phyloP scores from a whole-genome alignment of 2,113 vertebrate species.

The Anthoscopus minutus region DNA sequence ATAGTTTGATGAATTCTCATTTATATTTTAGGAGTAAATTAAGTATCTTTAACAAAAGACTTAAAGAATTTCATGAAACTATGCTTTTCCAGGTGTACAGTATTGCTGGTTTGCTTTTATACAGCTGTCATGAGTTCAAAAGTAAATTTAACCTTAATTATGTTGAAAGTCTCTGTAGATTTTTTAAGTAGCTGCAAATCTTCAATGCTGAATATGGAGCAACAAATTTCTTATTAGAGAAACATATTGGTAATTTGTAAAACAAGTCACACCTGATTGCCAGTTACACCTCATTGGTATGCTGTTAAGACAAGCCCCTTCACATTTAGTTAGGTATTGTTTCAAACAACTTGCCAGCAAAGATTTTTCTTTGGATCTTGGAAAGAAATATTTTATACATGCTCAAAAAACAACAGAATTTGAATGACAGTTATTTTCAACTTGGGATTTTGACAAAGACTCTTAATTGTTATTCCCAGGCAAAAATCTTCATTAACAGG shows the following conservation, averaged over 20 bases:
- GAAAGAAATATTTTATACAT: conserved; percentile 18
- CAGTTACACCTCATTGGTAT: conserved; percentile 47
- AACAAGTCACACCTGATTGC: conserved; percentile 55
- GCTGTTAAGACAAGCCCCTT: conserved; percentile 24
- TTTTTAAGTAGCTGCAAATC: conserved; percentile 28
- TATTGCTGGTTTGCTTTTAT: conserved; percentile 46
- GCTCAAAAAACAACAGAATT: conserved; percentile 22
- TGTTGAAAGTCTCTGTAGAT: conserved; percentile 37
- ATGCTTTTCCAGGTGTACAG: background rate
- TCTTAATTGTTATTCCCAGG: conserved; percentile 46
- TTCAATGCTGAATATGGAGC: conserved; percentile 10
- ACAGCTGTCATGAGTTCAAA: conserved; percentile 24
- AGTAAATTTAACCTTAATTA: conserved; percentile 53
- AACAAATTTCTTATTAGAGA: conserved; percentile 51
- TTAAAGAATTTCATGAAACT: conserved; percentile 20
- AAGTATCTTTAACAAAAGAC: background rate
- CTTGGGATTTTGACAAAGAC: conserved; percentile 24
- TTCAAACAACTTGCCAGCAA: conserved; percentile 32
- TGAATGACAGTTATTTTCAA: conserved; percentile 53
- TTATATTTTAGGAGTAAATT: conserved; percentile 9
- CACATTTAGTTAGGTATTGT: conserved; percentile 48
- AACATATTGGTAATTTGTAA: conserved; percentile 63
- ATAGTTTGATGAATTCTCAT: background rate
- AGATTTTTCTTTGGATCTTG: conserved; percentile 30
- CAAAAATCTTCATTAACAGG: conserved; percentile 51